Percentiles rank a stretch among this genome's conserved stretches.
These are phyloP conservation scores for Mus caroli DNA, from an alignment of 2,797 vertebrate species.

Conservation along the genomic window DNA sequence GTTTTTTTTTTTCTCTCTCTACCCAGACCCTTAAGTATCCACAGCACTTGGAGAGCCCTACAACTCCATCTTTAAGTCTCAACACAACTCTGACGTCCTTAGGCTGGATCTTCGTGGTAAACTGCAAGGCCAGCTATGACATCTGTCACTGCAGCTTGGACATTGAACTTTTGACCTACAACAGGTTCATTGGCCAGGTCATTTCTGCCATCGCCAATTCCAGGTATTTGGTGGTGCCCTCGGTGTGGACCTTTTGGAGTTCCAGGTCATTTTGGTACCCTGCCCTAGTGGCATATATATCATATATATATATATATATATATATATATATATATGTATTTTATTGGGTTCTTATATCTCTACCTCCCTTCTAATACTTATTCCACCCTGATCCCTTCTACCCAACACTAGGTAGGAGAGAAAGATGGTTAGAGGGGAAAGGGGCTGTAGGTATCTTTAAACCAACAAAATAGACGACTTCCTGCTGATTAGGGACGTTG, in stretches of 20 bases:
- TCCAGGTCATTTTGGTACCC: constrained; percentile 94
- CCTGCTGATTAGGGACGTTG: neutral
- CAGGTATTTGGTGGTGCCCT: constrained; percentile 92
- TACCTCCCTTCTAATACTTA: neutral
- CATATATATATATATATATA: too few relatives aligned
- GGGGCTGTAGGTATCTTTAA: neutral
- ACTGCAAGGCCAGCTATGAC: constrained; percentile 95
- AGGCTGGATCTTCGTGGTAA: constrained; percentile 94
- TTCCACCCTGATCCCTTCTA: neutral
- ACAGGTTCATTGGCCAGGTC: constrained; percentile 93
- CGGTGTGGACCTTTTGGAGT: constrained; percentile 93
- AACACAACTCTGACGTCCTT: constrained; percentile 93
- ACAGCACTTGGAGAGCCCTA: constrained; percentile 94
- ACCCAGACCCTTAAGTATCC: constrained; percentile 93
- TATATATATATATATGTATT: too few relatives aligned
- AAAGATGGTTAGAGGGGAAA: neutral
- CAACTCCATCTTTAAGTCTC: constrained; percentile 94
- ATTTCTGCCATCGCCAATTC: constrained; percentile 94
- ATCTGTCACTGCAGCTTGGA: constrained; percentile 93
- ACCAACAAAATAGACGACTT: neutral
- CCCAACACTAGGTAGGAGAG: neutral
- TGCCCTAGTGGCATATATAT: constrained; percentile 90
- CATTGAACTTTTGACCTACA: constrained; percentile 93
- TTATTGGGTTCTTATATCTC: neutral
- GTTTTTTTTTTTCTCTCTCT: constrained; percentile 92